phyloP scores from a whole-genome alignment of 2,113 vertebrate genomes.

The Origma solitaria region DNA sequence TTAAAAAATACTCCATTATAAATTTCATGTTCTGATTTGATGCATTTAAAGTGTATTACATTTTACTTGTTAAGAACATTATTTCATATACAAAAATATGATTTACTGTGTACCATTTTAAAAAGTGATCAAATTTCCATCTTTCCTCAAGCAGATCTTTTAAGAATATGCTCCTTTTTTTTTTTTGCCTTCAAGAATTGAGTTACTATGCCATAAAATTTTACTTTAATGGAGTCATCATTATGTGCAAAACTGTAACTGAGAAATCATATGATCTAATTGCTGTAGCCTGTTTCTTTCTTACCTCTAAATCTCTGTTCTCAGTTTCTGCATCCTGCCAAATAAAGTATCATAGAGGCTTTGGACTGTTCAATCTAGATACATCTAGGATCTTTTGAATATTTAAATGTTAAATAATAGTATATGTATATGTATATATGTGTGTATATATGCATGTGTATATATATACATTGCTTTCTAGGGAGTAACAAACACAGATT shows the following conservation, averaged over 20 bases:
- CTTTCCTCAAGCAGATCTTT: not conserved
- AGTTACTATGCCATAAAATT: not conserved
- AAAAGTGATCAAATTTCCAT: not conserved
- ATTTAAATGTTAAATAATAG: not conserved
- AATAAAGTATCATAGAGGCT: not conserved
- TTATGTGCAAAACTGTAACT: not conserved
- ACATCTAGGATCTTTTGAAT: not conserved
- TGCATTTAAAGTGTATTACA: not conserved
- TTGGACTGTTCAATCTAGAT: not conserved
- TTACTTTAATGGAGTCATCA: not conserved
- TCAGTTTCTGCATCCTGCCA: not conserved
- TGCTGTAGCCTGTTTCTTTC: not conserved
- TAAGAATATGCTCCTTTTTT: not conserved
- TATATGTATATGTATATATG: no score
- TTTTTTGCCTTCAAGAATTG: not conserved
- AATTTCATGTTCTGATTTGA: not conserved
- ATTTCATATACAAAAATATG: not conserved
- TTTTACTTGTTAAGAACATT: not conserved
- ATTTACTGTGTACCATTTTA: not conserved
- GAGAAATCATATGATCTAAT: not conserved
- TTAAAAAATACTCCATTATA: not conserved
- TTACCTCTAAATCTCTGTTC: not conserved
- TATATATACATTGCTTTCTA: not conserved
- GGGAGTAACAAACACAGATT: not conserved
- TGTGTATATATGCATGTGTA: accelerated